Evolutionary conservation across 92 coral and sea anemone species (phyloP).

Genomic region (Blastomussa wellsi): DNA sequence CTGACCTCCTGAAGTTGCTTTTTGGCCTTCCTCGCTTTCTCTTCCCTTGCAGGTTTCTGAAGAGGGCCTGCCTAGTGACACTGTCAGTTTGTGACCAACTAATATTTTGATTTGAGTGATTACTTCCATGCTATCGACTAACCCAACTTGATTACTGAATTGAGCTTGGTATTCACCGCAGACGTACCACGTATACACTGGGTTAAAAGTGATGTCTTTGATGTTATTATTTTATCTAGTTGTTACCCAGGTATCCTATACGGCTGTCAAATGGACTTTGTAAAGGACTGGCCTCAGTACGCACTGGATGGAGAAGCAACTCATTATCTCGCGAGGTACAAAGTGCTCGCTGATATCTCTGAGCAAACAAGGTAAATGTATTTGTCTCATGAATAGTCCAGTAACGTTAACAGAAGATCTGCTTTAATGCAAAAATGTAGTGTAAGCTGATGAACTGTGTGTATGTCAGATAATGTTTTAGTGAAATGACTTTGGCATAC

Average conservation of each 20-base stretch:
- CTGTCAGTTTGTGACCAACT: too few relatives aligned
- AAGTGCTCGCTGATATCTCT: conserved; percentile 73
- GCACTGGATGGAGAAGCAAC: conserved; percentile 95
- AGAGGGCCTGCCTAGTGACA: too few relatives aligned
- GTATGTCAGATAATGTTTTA: too few relatives aligned
- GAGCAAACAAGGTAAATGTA: conserved; percentile 70
- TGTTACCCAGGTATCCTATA: conserved; percentile 91
- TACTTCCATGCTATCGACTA: too few relatives aligned
- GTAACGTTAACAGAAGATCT: background rate
- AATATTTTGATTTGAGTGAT: too few relatives aligned
- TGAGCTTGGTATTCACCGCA: background rate
- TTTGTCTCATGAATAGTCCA: background rate
- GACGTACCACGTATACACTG: background rate
- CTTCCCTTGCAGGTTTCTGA: too few relatives aligned
- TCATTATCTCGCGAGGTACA: conserved; percentile 80
- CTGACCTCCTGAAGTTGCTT: too few relatives aligned
- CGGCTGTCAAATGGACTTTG: conserved; percentile 92
- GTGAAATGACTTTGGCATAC: too few relatives aligned
- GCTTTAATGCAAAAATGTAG: too few relatives aligned
- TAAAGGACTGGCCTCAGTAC: conserved; percentile 95
- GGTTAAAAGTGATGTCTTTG: background rate
- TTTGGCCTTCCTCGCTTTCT: too few relatives aligned
- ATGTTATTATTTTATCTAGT: conserved; percentile 44
- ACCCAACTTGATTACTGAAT: background rate
- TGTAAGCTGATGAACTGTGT: too few relatives aligned